Percentiles rank a stretch among this genome's conserved stretches.
phyloP scores from a whole-genome alignment of 2,888 invertebrate species.

The Epinotia ramella region DNA sequence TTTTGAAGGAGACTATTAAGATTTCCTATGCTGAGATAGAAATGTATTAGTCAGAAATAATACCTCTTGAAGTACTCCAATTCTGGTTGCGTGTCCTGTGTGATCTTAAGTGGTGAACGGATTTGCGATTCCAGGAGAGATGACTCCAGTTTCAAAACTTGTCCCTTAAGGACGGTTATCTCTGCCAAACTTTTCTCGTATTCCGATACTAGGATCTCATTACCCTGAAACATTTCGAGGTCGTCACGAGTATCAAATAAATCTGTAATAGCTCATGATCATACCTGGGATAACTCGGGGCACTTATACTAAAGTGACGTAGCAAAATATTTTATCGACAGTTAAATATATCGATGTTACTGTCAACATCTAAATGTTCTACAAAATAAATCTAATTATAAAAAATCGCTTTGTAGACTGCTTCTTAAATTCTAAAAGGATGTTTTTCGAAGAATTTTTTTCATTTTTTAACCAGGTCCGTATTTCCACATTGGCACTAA shows the following conservation, averaged over 20 bases:
- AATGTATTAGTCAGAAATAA: not conserved
- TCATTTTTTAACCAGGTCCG: no score
- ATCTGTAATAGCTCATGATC: not conserved
- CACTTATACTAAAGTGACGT: no score
- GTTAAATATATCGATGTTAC: no score
- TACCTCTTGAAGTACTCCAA: constrained; percentile 78
- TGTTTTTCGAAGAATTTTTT: no score
- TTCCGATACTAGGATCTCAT: constrained; percentile 81
- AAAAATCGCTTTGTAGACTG: no score
- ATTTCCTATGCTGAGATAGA: not conserved
- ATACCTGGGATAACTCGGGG: no score
- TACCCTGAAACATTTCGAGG: constrained; percentile 72
- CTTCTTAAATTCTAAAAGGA: no score
- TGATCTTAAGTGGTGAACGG: constrained; percentile 60
- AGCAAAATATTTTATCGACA: no score
- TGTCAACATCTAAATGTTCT: no score
- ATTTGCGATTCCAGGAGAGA: constrained; percentile 77
- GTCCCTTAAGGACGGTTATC: constrained; percentile 81
- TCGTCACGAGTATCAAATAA: not conserved
- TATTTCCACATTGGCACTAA: no score
- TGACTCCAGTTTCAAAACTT: constrained; percentile 78
- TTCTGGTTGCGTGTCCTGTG: constrained; percentile 65
- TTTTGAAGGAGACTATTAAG: not conserved
- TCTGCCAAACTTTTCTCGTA: constrained; percentile 83
- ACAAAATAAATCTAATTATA: no score